Evolutionary conservation across 2,797 vertebrate species (phyloP).

Genomic region (Gobio occitaniae): DNA sequence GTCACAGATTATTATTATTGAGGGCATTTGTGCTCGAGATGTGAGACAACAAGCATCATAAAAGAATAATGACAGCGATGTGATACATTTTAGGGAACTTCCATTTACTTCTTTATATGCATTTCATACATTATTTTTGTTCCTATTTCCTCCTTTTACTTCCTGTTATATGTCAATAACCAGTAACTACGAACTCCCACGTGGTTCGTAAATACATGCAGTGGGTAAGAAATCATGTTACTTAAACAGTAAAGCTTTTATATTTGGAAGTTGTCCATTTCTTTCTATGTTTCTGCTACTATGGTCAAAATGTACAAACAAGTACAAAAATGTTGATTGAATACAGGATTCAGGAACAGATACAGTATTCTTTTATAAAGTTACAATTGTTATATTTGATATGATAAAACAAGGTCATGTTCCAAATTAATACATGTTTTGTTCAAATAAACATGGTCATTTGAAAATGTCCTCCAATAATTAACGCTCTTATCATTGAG

Average conservation of each 20-base stretch:
- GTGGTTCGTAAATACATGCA: not conserved
- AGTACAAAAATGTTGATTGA: not conserved
- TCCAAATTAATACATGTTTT: not conserved
- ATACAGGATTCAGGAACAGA: not conserved
- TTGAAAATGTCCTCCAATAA: not conserved
- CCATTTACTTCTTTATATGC: not conserved
- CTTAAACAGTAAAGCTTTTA: not conserved
- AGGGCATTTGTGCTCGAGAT: not conserved
- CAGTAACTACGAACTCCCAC: not conserved
- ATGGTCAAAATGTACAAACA: too few species aligned
- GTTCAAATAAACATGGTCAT: not conserved
- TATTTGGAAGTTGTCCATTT: too few species aligned
- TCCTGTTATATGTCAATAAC: not conserved
- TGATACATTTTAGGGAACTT: not conserved
- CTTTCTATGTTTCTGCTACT: too few species aligned
- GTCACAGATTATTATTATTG: not conserved
- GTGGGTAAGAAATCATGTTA: not conserved
- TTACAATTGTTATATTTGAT: not conserved
- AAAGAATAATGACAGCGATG: not conserved
- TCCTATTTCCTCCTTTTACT: constrained; percentile 18
- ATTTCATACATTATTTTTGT: not conserved
- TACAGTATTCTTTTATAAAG: not conserved
- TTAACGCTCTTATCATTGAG: not conserved
- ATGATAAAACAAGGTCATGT: not conserved
- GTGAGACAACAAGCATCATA: not conserved